Percentiles rank a stretch among this genome's conserved stretches.
phyloP scores from a whole-genome alignment of 1,140 invertebrate species.

The Psilanteris sp. region DNA sequence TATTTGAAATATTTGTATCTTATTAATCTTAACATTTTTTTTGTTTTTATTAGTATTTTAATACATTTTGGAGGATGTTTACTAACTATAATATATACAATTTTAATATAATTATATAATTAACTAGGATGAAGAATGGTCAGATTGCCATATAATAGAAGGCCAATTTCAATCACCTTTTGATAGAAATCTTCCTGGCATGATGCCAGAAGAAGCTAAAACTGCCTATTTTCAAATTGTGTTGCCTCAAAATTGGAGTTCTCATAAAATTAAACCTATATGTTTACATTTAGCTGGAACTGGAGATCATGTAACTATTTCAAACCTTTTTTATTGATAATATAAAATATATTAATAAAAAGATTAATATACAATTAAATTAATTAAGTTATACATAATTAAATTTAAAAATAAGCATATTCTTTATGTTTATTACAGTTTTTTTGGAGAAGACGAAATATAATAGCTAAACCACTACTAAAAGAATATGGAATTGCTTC shows the following conservation, averaged over 20 bases:
- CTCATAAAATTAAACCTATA: constrained; percentile 87
- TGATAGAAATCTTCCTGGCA: constrained; percentile 88
- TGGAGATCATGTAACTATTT: constrained; percentile 84
- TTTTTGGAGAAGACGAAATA: constrained; percentile 93
- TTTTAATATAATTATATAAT: background rate
- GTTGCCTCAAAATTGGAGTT: constrained; percentile 89
- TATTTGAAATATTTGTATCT: no score
- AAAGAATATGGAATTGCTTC: constrained; percentile 95
- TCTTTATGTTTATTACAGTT: constrained; percentile 82
- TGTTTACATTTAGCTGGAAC: constrained; percentile 98
- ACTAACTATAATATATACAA: background rate
- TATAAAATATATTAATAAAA: no score
- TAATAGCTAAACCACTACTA: constrained; percentile 94
- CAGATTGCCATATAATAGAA: constrained; percentile 89
- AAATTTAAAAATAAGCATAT: background rate
- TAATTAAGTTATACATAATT: no score
- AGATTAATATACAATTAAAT: no score
- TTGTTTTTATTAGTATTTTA: no score
- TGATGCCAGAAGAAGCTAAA: constrained; percentile 91
- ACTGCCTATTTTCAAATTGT: constrained; percentile 92
- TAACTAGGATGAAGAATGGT: constrained; percentile 86
- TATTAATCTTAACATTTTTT: no score
- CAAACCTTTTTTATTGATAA: background rate
- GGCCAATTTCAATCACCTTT: constrained; percentile 95
- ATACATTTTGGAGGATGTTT: no score